Percentiles rank a stretch among this genome's conserved stretches.
Conservation (phyloP, 1,140 invertebrate genomes). For the Aphaenogaster rudis region DNA sequence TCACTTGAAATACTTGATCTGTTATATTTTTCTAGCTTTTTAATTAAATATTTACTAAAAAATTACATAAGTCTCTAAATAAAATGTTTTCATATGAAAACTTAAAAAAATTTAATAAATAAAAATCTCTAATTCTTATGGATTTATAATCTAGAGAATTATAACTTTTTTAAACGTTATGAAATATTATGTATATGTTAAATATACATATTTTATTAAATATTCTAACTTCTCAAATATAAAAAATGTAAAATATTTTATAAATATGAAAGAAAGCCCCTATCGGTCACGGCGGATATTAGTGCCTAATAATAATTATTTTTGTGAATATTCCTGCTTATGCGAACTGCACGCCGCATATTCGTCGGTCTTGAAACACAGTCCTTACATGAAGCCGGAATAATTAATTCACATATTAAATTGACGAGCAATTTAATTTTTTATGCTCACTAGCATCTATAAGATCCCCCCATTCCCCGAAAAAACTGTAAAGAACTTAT, state of each 20-base stretch:
- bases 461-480: too few species aligned
- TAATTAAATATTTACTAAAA: not conserved
- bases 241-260: not conserved
- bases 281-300: too few species aligned
- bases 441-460: too few species aligned
- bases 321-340: too few species aligned
- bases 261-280: too few species aligned
- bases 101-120: not conserved
- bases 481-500: too few species aligned
- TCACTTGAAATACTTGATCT: not conserved
- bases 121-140: not conserved
- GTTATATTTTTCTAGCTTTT: not conserved
- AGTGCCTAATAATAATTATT: too few species aligned
- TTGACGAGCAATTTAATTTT: too few species aligned
- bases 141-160: not conserved
- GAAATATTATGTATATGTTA: not conserved
- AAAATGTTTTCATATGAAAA: not conserved
- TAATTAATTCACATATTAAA: too few species aligned
- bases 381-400: too few species aligned
- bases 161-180: not conserved
- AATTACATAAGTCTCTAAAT: not conserved
- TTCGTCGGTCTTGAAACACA: too few species aligned
- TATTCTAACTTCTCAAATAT: not conserved
- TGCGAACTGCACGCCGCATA: too few species aligned
- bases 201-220: conserved; percentile 9